phyloP scores from a whole-genome alignment of 2,113 vertebrate genomes.

The Archilochus colubris region DNA sequence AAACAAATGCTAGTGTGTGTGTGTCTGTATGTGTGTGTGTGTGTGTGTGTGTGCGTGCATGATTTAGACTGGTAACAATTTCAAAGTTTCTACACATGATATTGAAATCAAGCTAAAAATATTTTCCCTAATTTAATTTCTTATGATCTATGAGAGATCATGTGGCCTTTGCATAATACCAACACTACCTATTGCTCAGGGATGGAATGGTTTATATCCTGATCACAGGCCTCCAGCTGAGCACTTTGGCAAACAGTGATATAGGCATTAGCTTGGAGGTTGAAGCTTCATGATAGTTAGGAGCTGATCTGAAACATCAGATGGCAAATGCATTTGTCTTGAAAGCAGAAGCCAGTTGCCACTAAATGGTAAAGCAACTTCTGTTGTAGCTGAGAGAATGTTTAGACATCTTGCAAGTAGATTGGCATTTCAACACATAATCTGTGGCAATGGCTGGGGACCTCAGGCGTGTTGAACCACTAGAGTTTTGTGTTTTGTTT shows the following conservation, averaged over 20 bases:
- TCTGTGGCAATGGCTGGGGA: neutral
- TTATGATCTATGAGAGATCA: neutral
- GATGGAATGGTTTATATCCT: neutral
- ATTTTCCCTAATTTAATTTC: neutral
- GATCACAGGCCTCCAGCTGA: neutral
- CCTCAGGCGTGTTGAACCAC: neutral
- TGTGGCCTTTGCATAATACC: neutral
- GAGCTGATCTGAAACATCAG: neutral
- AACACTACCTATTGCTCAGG: neutral
- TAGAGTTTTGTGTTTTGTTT: neutral
- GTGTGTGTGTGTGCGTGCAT: neutral
- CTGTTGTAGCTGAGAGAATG: neutral
- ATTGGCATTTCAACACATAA: neutral
- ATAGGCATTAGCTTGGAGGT: neutral
- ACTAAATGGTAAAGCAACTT: neutral
- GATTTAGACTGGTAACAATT: neutral
- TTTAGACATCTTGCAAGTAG: neutral
- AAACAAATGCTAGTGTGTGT: neutral
- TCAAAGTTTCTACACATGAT: neutral
- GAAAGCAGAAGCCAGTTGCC: neutral
- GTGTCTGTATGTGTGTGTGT: neutral
- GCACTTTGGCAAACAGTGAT: neutral
- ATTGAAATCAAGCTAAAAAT: constrained; percentile 6
- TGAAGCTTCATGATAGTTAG: neutral
- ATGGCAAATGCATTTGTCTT: neutral